Percentiles rank a stretch among this genome's conserved stretches.
Conservation (phyloP, 1,140 invertebrate species). For the Caenorhabditis latens region DNA sequence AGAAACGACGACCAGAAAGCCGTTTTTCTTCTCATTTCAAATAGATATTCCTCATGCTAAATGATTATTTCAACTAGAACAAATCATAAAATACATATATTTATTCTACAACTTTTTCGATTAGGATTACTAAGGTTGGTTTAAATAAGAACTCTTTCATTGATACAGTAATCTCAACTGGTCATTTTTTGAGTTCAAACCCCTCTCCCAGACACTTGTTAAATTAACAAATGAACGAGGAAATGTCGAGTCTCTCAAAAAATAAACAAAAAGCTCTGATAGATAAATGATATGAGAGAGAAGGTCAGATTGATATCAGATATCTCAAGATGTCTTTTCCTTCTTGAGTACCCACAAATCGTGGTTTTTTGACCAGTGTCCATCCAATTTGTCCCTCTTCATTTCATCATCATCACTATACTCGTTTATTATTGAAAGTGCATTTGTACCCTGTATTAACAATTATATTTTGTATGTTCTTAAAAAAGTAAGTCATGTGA, state of each 20-base stretch:
- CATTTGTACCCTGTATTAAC: background rate
- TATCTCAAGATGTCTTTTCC: conserved; percentile 41
- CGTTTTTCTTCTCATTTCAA: background rate
- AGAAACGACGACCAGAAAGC: background rate
- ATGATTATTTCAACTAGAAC: conserved; percentile 55
- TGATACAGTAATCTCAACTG: background rate
- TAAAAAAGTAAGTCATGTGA: background rate
- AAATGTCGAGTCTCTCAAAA: conserved; percentile 19
- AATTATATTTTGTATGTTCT: conserved; percentile 42
- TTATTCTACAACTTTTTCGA: conserved; percentile 37
- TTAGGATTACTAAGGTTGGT: background rate
- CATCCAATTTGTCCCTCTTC: background rate
- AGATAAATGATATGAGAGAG: background rate
- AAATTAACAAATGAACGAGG: conserved; percentile 28
- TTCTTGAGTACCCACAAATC: conserved; percentile 1
- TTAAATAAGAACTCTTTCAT: background rate
- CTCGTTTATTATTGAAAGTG: background rate
- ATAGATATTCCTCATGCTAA: background rate
- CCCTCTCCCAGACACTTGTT: background rate
- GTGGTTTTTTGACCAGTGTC: conserved; percentile 45
- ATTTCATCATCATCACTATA: background rate
- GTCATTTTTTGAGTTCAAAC: conserved; percentile 19
- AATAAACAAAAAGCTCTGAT: conserved; percentile 17
- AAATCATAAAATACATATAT: conserved; percentile 33
- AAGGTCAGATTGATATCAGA: conserved; percentile 42